Conservation (phyloP, 2,797 vertebrate species). For the Rhinophrynus dorsalis region DNA sequence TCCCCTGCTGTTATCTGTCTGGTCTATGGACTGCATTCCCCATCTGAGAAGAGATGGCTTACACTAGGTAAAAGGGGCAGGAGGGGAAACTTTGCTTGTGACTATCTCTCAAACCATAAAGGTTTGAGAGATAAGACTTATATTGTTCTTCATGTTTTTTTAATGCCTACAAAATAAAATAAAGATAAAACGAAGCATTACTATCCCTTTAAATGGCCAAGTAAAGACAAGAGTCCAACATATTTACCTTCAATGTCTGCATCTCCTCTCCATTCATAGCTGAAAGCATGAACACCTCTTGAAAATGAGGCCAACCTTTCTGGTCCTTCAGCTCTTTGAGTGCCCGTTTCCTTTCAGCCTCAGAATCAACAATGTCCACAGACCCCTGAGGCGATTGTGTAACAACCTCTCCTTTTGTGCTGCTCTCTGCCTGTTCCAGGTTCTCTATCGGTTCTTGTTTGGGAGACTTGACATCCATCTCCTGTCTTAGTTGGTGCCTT, state of each 20-base stretch:
- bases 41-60: too few species aligned
- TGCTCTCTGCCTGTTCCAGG: constrained; percentile 1
- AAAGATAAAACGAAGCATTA: too few species aligned
- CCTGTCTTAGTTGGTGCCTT: background rate
- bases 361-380: background rate
- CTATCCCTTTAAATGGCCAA: too few species aligned
- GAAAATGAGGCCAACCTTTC: constrained; percentile 86
- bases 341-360: background rate
- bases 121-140: too few species aligned
- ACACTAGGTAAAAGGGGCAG: too few species aligned
- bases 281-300: constrained; percentile 93
- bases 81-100: too few species aligned
- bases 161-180: too few species aligned
- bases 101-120: too few species aligned
- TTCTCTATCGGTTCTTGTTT: background rate
- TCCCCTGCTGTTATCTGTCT: too few species aligned
- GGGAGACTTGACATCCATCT: background rate
- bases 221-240: too few species aligned
- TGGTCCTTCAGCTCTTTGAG: constrained; percentile 55
- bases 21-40: too few species aligned
- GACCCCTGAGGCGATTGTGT: background rate
- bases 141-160: too few species aligned
- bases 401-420: background rate
- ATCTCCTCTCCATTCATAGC: constrained; percentile 81
- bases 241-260: constrained; percentile 82